Evolutionary conservation across 23 tunicate genomes (phyloP).

Genomic region (Ciona savignyi): DNA sequence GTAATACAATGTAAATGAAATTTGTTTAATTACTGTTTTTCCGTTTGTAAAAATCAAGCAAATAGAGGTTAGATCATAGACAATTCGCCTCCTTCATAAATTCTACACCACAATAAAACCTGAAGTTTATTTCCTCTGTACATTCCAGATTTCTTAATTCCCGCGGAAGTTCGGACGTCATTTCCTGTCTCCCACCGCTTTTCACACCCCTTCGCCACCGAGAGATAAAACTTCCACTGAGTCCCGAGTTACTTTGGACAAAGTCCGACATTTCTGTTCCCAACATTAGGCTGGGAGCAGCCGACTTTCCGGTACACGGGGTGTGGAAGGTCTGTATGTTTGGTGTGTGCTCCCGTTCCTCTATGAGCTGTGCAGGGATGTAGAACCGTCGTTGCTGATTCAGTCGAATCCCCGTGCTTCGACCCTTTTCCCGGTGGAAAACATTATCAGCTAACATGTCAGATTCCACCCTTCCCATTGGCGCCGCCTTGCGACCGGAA

Average conservation of each 20-base stretch:
- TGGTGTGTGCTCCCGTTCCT: not conserved
- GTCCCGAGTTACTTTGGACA: not conserved
- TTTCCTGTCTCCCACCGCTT: not conserved
- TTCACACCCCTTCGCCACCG: not conserved
- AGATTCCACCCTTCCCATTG: not conserved
- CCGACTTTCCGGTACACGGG: not conserved
- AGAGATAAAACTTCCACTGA: not conserved
- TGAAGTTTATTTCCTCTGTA: not conserved
- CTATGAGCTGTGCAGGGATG: conserved; percentile 8
- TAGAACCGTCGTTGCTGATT: not conserved
- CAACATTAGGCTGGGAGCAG: not conserved
- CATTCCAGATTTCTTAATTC: not conserved
- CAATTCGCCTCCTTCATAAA: no score
- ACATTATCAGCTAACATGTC: conserved; percentile 16
- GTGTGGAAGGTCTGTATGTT: not conserved
- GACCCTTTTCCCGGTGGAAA: conserved; percentile 2
- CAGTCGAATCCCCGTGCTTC: not conserved
- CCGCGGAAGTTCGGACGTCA: not conserved
- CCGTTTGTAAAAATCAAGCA: not conserved
- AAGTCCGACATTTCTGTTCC: not conserved
- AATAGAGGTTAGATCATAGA: no score
- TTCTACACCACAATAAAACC: no score
- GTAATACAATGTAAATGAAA: no score
- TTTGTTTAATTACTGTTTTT: no score
- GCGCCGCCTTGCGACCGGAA: not conserved